These are phyloP conservation scores for Tipula confusa DNA, from an alignment of 2,888 invertebrate genomes.

Conservation along the genomic window DNA sequence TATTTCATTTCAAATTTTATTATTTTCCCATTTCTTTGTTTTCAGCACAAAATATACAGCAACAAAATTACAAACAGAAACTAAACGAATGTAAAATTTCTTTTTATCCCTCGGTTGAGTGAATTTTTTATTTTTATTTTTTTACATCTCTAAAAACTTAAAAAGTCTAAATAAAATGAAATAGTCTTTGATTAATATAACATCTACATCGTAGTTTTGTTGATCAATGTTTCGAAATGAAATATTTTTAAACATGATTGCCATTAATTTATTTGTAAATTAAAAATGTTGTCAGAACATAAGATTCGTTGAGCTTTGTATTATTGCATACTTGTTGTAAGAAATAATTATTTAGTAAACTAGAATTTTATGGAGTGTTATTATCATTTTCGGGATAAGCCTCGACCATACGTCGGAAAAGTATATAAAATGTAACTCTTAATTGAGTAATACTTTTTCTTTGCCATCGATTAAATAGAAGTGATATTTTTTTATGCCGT, in stretches of 20 bases:
- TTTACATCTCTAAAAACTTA: neutral
- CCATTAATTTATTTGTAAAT: neutral
- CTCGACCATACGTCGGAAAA: too few relatives aligned
- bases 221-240: neutral
- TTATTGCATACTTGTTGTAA: neutral
- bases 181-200: neutral
- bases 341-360: neutral
- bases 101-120: neutral
- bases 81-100: neutral
- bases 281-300: neutral
- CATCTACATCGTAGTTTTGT: neutral
- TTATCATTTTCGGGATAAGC: too few relatives aligned
- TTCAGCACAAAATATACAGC: neutral
- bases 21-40: constrained; percentile 8
- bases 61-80: neutral
- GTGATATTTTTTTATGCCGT: too few relatives aligned
- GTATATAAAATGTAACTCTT: too few relatives aligned
- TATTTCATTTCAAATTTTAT: constrained; percentile 12
- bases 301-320: neutral
- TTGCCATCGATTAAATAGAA: too few relatives aligned
- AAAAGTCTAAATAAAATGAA: neutral
- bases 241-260: neutral
- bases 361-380: too few relatives aligned
- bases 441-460: too few relatives aligned
- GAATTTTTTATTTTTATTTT: neutral